Evolutionary conservation across 2,797 vertebrate genomes (phyloP).

Genomic region (Semotilus atromaculatus): DNA sequence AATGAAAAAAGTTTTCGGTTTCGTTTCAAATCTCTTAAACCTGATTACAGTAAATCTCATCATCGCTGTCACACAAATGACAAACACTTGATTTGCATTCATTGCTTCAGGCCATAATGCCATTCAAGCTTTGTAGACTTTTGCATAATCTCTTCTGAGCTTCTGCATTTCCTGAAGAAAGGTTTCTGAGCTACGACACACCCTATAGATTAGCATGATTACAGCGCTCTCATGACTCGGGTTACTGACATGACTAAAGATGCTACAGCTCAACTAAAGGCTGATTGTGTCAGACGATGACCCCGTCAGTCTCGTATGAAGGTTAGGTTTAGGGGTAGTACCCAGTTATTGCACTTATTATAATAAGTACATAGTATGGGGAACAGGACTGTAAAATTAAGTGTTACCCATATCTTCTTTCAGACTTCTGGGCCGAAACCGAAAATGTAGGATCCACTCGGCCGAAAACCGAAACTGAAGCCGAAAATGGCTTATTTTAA

Average conservation of each 20-base stretch:
- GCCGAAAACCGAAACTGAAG: too few relatives aligned
- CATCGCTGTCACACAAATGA: neutral
- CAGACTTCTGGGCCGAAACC: too few relatives aligned
- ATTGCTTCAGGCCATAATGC: neutral
- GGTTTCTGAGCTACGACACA: neutral
- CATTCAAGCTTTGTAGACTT: neutral
- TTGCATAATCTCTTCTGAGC: neutral
- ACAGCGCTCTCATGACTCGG: neutral
- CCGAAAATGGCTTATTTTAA: too few relatives aligned
- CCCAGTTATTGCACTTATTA: too few relatives aligned
- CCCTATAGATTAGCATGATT: neutral
- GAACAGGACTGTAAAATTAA: too few relatives aligned
- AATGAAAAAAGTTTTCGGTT: neutral
- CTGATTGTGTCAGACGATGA: neutral
- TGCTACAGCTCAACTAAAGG: neutral
- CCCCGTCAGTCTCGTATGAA: neutral
- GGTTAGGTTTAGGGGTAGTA: too few relatives aligned
- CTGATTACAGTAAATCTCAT: neutral
- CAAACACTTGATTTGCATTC: neutral
- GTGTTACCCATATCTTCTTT: too few relatives aligned
- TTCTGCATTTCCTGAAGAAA: constrained; percentile 7
- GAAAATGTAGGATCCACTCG: too few relatives aligned
- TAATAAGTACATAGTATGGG: too few relatives aligned
- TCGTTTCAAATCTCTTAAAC: neutral
- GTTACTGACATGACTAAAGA: neutral